Base-by-base conservation (phyloP, 2,797 vertebrate genomes). In the Hirundo rustica region DNA sequence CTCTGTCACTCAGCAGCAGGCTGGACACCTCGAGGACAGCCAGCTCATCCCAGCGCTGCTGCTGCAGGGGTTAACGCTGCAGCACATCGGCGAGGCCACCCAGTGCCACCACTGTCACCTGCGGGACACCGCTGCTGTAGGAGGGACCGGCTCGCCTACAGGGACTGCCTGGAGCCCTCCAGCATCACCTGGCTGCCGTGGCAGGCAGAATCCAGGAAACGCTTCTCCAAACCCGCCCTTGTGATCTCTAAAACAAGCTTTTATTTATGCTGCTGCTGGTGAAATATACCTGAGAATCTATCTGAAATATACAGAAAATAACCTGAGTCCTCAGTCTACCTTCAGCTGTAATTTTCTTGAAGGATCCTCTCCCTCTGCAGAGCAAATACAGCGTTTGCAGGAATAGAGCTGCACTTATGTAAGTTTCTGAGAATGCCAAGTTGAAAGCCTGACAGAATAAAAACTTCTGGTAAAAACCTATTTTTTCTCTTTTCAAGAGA, bases 401-500 rank as follows among this genome's bases (percentile, higher is more conserved):
- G 66, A 68, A 67, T 60, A 92, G 84, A 95, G 45, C 84, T 70
- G 22, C 60, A 73, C 89, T 97, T 95, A 95, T 61, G 67, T 94
- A 95, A 96, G 95, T 65, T 84, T n/a, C 74, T 2, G 19, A 85
- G 74, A 88, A 83, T 55, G 82, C 95, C 94, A 91, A 95, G 57
- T 54, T 81, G 83, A 91, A 82, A 27, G n/a, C 67, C 88, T 89
- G 73, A 80, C 62, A 60, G 79, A 88, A 68, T 76, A 84, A 93
- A 93, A 89, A 77, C 44, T 89, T 81, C 60, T 94, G 71, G 79
- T 75, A 47, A 89, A 96, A 86, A 14, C 7, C 51, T 34, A 22
- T 45, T 94, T 93, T 92, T 89, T 65, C 27, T 66, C 60, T 89
- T 96, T 95, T 88, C 5, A 3, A 67, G 91, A 95, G 87, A 95